Percentiles rank a stretch among this genome's conserved stretches.
phyloP scores from a whole-genome alignment of 2,888 invertebrate species.

The Erebia palarica region DNA sequence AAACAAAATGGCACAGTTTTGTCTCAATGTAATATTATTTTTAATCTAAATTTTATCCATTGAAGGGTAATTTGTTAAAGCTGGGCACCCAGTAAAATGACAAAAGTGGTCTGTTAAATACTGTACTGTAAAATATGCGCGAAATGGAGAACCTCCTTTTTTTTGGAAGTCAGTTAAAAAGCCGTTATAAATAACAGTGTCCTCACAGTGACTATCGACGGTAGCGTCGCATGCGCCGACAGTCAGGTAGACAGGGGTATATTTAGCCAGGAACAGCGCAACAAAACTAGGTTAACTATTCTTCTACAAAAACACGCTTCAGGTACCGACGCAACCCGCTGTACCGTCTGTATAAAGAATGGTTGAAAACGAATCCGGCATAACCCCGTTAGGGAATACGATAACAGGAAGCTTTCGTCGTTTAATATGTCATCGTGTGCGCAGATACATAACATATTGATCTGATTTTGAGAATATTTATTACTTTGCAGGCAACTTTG shows the following conservation, averaged over 20 bases:
- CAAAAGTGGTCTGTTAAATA: background rate
- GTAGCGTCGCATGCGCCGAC: conserved; percentile 51
- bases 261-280: conserved; percentile 53
- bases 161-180: background rate
- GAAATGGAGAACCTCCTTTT: no score
- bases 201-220: conserved; percentile 42
- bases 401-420: conserved; percentile 62
- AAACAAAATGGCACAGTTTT: no score
- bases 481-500: background rate
- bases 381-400: conserved; percentile 61
- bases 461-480: conserved; percentile 31
- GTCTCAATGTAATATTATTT: no score
- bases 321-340: conserved; percentile 64
- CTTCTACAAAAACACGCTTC: conserved; percentile 68
- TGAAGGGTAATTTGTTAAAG: no score
- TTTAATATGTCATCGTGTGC: conserved; percentile 25
- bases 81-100: background rate
- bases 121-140: background rate
- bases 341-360: conserved; percentile 44
- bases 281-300: conserved; percentile 78
- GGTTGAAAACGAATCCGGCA: conserved; percentile 62
- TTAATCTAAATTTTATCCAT: no score
- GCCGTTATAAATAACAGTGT: conserved; percentile 41
- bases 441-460: conserved; percentile 1
- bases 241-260: conserved; percentile 66